These are phyloP conservation scores for Epizoanthus fatuus DNA, from an alignment of 92 coral and sea anemone species.

Conservation along the genomic window DNA sequence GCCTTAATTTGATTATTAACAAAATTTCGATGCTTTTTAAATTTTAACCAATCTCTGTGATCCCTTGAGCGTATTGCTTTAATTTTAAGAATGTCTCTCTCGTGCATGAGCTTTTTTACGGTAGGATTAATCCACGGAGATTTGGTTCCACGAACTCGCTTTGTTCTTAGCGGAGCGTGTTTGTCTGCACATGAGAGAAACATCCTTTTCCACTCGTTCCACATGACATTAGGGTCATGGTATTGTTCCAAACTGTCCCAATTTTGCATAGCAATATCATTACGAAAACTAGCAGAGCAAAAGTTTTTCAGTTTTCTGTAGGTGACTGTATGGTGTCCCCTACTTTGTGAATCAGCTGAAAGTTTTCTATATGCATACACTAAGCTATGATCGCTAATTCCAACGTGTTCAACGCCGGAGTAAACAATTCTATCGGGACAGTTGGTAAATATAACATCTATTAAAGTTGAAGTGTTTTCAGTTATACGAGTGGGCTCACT, in stretches of 20 bases:
- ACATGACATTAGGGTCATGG: constrained; percentile 57
- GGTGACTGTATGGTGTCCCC: too few species aligned
- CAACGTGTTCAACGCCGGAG: too few species aligned
- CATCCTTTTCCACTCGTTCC: background rate
- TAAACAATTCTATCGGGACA: constrained; percentile 55
- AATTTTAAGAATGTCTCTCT: too few species aligned
- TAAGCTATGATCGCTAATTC: constrained; percentile 38
- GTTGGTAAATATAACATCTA: constrained; percentile 60
- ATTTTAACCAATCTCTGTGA: too few species aligned
- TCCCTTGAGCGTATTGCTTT: too few species aligned
- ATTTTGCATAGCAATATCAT: constrained; percentile 48
- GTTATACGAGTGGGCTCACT: constrained; percentile 16
- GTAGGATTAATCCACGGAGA: constrained; percentile 20
- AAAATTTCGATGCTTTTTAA: too few species aligned
- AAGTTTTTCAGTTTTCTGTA: background rate
- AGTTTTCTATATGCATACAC: constrained; percentile 54
- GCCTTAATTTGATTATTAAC: too few species aligned
- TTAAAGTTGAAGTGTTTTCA: constrained; percentile 52
- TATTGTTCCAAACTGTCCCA: constrained; percentile 46
- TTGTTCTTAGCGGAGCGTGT: too few species aligned
- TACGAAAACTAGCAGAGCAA: constrained; percentile 23
- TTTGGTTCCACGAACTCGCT: background rate
- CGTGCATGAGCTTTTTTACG: constrained; percentile 12
- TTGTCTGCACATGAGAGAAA: too few species aligned
- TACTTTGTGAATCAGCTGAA: too few species aligned